Base-by-base conservation (phyloP, 2,113 vertebrate species). In the Donacobius atricapilla region DNA sequence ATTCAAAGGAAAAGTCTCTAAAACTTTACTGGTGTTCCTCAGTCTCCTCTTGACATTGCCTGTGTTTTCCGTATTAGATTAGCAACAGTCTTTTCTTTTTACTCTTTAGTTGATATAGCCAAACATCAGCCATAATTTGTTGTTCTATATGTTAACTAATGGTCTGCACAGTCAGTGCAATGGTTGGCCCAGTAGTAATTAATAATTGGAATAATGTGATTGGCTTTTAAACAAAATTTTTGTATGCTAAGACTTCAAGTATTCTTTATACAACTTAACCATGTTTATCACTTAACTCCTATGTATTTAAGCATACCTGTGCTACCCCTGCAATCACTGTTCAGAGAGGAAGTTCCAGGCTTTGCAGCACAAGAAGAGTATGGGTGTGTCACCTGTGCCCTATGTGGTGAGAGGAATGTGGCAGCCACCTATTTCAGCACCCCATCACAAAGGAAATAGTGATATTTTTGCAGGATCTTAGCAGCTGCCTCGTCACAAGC, bases 281-380 rank as follows among this genome's bases (percentile, higher is more conserved):
- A n/a, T 37, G 13, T 6, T 76, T 70, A 31, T 89, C 13, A 24
- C 47, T 72, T 68, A 39, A 31, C 40, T 65, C 22, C 20, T 56
- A 1, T 37, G 22, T 80, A 30, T 85, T 72, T 68, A 69, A 83
- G 37, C 22, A 13, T 57, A 42, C 16, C 9, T 45, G 5, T 69
- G 58, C 48, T 68, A 13, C 25, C 3, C 0, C 39, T 64, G 64
- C 2, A 1, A 1, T 54, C 1, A 0, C 39, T 88, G 48, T 53
- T 83, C 58, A 57, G 63, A 39, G 33, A 20, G 40, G 25, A 92
- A 69, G 44, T 61, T 75, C 31, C 31, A 76, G 37, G 45, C 28
- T 90, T 80, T 69, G 40, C 79, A 88, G 54, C 19, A 7, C 7
- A 23, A 42, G 17, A 40, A 28, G 25, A 56, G 3, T 23, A 19